Base-by-base conservation (phyloP, 2,888 invertebrate species). In the Mesorhabditis spiculigera region DNA sequence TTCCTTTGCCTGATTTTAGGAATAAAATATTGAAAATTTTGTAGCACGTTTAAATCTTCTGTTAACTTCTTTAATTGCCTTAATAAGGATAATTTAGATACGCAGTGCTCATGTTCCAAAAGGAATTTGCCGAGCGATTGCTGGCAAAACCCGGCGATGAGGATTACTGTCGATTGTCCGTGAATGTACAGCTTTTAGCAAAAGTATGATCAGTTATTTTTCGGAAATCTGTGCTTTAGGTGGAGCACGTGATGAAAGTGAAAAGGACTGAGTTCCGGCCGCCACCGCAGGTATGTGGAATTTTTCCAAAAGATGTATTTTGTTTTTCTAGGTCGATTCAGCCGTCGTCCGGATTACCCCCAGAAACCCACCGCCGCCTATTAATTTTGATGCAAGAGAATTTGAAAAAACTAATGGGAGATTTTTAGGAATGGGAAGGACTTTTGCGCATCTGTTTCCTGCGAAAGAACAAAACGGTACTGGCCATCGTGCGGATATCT, bases 241-340 rank as follows among this genome's bases (percentile, higher is more conserved):
- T 76, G 28, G 95, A 96, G 87, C 85, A 85, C 74, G 73, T 81
- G 75, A 87, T 88, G 78, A 86, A 92, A 91, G 94, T 97, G 82
- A 96, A 96, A 3, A 94, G 93, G 88, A 97, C 97, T 87, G 98
- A 98, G 88, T 98, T 99, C 86, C 91, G 92, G 75, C 98, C 98
- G 28, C 97, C 98, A 63, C 98, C 98, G 5, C 97, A 97, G 90
- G 77, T 50, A 50, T 13, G 58, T 13, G 2, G n/a, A 13, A 50
- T 28, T 28, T 28, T 28, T 28, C 3, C n/a, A 58, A 58, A 58
- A 58, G 2, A n/a, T 3, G 13, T 10, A 13, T 13, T 58, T 58
- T 10, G 58, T 61, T 63, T 50, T 62, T 62, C 45, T 63, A 70
- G 28, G 97, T 99, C 1, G 98, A 99, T 87, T 97, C 97, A 0